Percentiles rank a stretch among this genome's conserved stretches.
Conservation (phyloP, 2,797 vertebrate genomes). For the Micromesistius poutassou region DNA sequence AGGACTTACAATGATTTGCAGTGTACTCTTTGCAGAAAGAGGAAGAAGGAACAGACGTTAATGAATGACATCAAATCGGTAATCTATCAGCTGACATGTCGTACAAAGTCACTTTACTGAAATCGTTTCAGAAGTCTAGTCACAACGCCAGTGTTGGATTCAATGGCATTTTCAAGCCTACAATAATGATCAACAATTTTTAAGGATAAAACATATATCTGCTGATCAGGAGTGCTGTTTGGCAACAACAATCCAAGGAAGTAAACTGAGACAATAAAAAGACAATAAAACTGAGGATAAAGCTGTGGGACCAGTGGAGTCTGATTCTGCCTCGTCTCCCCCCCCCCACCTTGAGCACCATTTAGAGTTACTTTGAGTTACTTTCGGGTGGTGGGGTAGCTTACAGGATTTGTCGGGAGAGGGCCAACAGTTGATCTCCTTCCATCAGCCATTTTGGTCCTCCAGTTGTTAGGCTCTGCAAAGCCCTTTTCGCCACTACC, state of each 20-base stretch:
- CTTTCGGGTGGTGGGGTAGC: too few species aligned
- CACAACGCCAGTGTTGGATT: background rate
- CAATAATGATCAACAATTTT: background rate
- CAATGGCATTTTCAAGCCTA: background rate
- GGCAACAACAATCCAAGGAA: background rate
- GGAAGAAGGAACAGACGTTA: slow-evolving; percentile 20
- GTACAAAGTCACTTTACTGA: slow-evolving; percentile 7
- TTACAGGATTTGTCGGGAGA: too few species aligned
- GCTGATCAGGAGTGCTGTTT: background rate
- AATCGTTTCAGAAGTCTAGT: background rate
- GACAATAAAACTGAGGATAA: too few species aligned
- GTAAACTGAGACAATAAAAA: background rate
- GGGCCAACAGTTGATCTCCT: too few species aligned
- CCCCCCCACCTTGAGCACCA: too few species aligned
- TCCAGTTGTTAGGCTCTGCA: too few species aligned
- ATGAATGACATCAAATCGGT: slow-evolving; percentile 45
- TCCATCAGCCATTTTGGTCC: too few species aligned
- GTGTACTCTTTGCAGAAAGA: slow-evolving; percentile 33
- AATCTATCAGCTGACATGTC: slow-evolving; percentile 43
- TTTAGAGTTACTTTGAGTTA: too few species aligned
- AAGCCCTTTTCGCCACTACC: too few species aligned
- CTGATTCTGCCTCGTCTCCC: too few species aligned
- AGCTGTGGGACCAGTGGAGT: too few species aligned
- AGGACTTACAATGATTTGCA: slow-evolving; percentile 60
- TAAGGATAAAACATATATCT: background rate